phyloP scores from a whole-genome alignment of 2,797 vertebrate genomes.

The Xenopus petersii region DNA sequence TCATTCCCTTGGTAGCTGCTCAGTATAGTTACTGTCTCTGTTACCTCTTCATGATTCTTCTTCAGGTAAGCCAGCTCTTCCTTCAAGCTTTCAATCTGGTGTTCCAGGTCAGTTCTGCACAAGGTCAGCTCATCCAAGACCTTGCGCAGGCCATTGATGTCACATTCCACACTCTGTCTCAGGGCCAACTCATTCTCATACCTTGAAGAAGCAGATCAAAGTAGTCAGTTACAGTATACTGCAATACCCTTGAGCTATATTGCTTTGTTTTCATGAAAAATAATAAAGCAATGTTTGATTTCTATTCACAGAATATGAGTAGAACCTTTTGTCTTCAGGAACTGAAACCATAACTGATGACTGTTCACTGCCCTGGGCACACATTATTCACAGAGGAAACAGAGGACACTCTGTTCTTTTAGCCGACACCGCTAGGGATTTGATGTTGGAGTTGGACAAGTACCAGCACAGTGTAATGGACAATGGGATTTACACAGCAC shows the following conservation, averaged over 20 bases:
- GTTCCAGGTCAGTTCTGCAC: constrained; percentile 65
- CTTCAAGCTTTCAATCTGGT: constrained; percentile 69
- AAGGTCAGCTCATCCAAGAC: constrained; percentile 71
- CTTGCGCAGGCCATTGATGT: constrained; percentile 66
- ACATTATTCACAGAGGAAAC: constrained; percentile 1
- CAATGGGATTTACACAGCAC: background rate
- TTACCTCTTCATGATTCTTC: constrained; percentile 74
- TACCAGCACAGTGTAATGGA: constrained; percentile 18
- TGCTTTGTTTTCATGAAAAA: too few species aligned
- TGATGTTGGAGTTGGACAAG: constrained; percentile 3
- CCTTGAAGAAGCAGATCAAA: constrained; percentile 49
- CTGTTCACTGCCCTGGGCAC: too few species aligned
- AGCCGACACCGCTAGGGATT: background rate
- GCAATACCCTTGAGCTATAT: too few species aligned
- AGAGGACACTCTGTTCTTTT: background rate
- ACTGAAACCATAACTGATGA: too few species aligned
- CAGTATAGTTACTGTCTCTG: background rate
- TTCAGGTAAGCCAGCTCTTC: constrained; percentile 70
- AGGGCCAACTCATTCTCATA: constrained; percentile 67
- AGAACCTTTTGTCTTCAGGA: too few species aligned
- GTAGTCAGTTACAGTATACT: too few species aligned
- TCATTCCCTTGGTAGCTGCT: too few species aligned
- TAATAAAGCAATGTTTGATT: too few species aligned
- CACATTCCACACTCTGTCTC: constrained; percentile 62
- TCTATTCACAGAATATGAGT: too few species aligned